phyloP scores from a whole-genome alignment of 1,140 invertebrate genomes.

The Apis florea region DNA sequence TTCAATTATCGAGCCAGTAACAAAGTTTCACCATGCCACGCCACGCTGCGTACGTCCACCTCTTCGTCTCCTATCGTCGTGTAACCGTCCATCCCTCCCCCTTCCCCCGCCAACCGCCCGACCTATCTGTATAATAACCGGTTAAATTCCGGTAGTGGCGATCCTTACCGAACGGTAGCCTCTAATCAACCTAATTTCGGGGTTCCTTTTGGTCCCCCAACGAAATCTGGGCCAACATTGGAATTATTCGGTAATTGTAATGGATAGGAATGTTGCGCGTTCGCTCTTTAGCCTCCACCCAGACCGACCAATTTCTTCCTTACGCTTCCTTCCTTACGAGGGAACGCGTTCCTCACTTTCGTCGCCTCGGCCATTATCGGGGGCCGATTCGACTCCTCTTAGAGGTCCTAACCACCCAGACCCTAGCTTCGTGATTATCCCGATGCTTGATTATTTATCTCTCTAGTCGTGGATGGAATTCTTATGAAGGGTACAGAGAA shows the following conservation, averaged over 20 bases:
- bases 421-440: constrained; percentile 20
- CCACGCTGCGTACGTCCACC: too few species aligned
- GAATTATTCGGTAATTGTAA: constrained; percentile 80
- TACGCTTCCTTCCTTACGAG: not conserved
- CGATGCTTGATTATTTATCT: constrained; percentile 12
- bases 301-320: constrained; percentile 33
- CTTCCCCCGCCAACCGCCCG: constrained; percentile 46
- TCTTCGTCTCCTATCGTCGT: not conserved
- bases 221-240: constrained; percentile 74
- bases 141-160: constrained; percentile 80
- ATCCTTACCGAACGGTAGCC: constrained; percentile 80
- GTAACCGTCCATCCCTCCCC: constrained; percentile 30
- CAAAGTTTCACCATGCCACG: not conserved
- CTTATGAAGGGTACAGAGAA: constrained; percentile 4
- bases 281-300: constrained; percentile 55
- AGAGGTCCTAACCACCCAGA: not conserved
- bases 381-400: constrained; percentile 45
- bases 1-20: constrained; percentile 19
- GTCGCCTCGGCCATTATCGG: constrained; percentile 50
- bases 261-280: constrained; percentile 77
- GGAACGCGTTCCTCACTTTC: not conserved
- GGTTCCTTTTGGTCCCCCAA: constrained; percentile 72
- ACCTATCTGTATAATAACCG: constrained; percentile 79
- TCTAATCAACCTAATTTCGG: constrained; percentile 80
- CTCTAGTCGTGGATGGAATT: constrained; percentile 36